These are phyloP conservation scores for Crotalus viridis DNA, from an alignment of 2,113 vertebrate species.

Conservation along the genomic window DNA sequence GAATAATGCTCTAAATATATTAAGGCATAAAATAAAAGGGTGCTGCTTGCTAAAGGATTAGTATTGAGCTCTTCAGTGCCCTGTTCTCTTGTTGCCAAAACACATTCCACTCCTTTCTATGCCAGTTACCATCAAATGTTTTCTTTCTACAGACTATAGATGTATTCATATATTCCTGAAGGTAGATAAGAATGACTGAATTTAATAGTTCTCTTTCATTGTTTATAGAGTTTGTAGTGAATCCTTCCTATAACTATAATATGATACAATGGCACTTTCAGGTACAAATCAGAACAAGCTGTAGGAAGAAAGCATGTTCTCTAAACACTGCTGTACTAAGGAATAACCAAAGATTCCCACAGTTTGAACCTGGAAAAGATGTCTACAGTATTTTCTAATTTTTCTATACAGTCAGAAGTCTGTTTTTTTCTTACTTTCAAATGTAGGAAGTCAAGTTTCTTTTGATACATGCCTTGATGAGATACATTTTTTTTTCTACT, in stretches of 20 bases:
- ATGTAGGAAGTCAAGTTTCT: neutral
- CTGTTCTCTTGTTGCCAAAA: neutral
- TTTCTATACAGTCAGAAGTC: neutral
- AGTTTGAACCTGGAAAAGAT: neutral
- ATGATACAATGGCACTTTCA: neutral
- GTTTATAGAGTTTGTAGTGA: neutral
- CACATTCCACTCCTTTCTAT: neutral
- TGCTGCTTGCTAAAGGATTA: neutral
- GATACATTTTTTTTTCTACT: neutral
- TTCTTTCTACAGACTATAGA: slow-evolving; percentile 8
- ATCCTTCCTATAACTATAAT: neutral
- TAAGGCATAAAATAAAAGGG: neutral
- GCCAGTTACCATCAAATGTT: slow-evolving; percentile 1
- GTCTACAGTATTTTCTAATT: neutral
- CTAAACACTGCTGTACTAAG: neutral
- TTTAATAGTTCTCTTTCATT: neutral
- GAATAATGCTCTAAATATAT: neutral
- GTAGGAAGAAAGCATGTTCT: neutral
- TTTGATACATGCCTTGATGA: neutral
- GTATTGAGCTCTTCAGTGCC: neutral
- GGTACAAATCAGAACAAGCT: neutral
- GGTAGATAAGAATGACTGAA: neutral
- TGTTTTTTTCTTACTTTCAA: neutral
- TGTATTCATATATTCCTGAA: neutral
- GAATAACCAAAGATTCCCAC: neutral